Base-by-base conservation (phyloP, 2,888 invertebrate genomes). In the Acrobasis consociella region DNA sequence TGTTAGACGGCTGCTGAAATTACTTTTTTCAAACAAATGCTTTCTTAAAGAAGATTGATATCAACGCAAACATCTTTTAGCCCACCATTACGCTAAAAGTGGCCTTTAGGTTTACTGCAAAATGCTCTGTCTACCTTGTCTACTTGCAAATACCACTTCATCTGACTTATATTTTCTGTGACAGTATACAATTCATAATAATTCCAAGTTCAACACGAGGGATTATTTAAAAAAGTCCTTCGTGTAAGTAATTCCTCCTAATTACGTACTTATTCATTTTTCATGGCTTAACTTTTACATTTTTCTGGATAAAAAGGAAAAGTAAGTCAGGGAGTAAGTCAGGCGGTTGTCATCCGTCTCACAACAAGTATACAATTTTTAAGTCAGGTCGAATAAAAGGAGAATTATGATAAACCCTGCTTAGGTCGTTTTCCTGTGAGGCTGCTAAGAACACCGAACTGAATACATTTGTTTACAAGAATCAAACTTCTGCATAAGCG, bases 321-420 rank as follows among this genome's bases (percentile, higher is more conserved):
- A 73, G 70, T 69, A 69, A 70, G 67, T 68, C 69, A 70, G 53
- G n/a, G 49, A 73, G 70, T 69, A 69, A 70, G 67, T 68, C 69
- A 70, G 53, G 49, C 31, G 49, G 53, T 61, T 61, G 61, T 53
- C 60, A 52, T 60, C 66, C 68, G 66, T 70, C 69, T 75, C 62
- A 72, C 74, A 75, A 70, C 69, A 74, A 74, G 75, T 74, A 73
- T 75, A 75, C 71, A 69, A 72, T 76, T 76, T 78, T 79, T 72
- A 76, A 74, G 76, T 76, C 73, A 74, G 73, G 72, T 76, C 62
- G 69, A 80, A 81, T 80, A 80, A 81, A 79, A 79, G 69, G 70
- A 72, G 70, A 79, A 78, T 82, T 81, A 80, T 77, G 74, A 74
- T 82, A 82, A 78, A 77, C 73, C 72, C 71, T 70, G 75, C 72